phyloP scores from a whole-genome alignment of 1,140 invertebrate species.

The Drosophila leontia region DNA sequence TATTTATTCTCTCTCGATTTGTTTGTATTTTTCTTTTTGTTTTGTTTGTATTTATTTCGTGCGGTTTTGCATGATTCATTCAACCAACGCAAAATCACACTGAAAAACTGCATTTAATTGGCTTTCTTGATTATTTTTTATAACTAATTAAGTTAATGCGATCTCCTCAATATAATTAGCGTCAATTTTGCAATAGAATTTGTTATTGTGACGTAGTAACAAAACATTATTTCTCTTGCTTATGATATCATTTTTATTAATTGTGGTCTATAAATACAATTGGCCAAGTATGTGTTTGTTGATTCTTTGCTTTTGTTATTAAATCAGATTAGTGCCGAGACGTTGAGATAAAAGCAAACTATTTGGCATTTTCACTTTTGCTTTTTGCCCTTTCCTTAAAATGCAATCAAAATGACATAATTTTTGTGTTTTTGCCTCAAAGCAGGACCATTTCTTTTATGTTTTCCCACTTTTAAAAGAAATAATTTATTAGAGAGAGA shows the following conservation, averaged over 20 bases:
- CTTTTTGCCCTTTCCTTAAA: neutral
- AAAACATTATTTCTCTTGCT: slow-evolving; percentile 1
- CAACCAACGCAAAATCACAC: neutral
- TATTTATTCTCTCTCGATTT: slow-evolving; percentile 15
- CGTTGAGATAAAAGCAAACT: slow-evolving; percentile 26
- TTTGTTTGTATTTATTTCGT: slow-evolving; percentile 16
- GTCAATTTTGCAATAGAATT: neutral
- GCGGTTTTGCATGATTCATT: slow-evolving; percentile 40
- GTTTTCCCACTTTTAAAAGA: slow-evolving; percentile 5
- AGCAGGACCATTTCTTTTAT: slow-evolving; percentile 8
- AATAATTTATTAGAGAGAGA: slow-evolving; percentile 4
- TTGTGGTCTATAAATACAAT: slow-evolving; percentile 48
- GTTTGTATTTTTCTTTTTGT: slow-evolving; percentile 7
- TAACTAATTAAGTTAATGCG: neutral
- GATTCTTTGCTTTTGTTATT: slow-evolving; percentile 14
- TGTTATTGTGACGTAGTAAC: slow-evolving; percentile 33
- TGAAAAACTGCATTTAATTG: slow-evolving; percentile 17
- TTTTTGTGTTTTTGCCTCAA: slow-evolving; percentile 18
- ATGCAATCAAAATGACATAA: slow-evolving; percentile 32
- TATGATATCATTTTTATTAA: slow-evolving; percentile 63
- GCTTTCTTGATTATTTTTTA: neutral
- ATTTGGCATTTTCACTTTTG: slow-evolving; percentile 13
- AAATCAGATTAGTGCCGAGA: slow-evolving; percentile 36
- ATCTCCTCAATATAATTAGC: neutral
- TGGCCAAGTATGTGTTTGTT: slow-evolving; percentile 20